phyloP scores from a whole-genome alignment of 2,888 invertebrate genomes.

The Drosophila testacea region DNA sequence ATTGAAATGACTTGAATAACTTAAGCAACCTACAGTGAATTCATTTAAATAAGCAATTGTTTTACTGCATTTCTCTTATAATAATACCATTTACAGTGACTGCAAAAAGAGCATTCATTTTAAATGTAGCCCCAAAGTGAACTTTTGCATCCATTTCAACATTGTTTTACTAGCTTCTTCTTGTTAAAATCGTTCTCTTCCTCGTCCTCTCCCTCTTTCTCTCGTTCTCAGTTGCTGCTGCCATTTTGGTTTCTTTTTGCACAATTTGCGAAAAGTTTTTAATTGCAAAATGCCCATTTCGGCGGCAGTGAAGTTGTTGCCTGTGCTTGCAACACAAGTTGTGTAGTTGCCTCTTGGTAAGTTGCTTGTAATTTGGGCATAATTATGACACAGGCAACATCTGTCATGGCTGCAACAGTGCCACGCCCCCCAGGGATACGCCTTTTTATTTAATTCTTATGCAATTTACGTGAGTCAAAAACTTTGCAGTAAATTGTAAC shows the following conservation, averaged over 20 bases:
- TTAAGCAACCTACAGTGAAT: not conserved
- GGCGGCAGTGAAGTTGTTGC: slow-evolving; percentile 24
- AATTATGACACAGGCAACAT: slow-evolving; percentile 71
- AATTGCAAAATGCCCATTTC: slow-evolving; percentile 65
- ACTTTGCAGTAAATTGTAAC: slow-evolving; percentile 59
- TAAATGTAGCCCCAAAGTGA: slow-evolving; percentile 1
- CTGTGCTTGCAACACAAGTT: slow-evolving; percentile 11
- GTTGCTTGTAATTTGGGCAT: slow-evolving; percentile 69
- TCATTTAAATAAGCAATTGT: not conserved
- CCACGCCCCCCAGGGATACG: slow-evolving; percentile 17
- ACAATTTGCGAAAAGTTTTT: slow-evolving; percentile 66
- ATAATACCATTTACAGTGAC: slow-evolving; percentile 10
- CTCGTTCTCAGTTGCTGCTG: not conserved
- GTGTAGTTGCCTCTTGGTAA: slow-evolving; percentile 34
- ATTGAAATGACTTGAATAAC: too few species aligned
- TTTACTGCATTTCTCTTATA: not conserved
- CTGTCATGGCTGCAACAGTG: slow-evolving; percentile 50
- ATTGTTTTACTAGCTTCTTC: slow-evolving; percentile 40
- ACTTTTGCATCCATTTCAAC: slow-evolving; percentile 31
- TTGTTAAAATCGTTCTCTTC: slow-evolving; percentile 28
- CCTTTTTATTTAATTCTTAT: slow-evolving; percentile 49
- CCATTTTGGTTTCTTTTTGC: slow-evolving; percentile 24
- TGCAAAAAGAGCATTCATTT: slow-evolving; percentile 40
- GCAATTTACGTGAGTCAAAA: slow-evolving; percentile 55
- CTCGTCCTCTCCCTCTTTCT: not conserved